A percentile compares a stretch with the other conserved stretches of the same genome.
phyloP scores from a whole-genome alignment of 1,140 invertebrate genomes.

The Steinernema khuongi region DNA sequence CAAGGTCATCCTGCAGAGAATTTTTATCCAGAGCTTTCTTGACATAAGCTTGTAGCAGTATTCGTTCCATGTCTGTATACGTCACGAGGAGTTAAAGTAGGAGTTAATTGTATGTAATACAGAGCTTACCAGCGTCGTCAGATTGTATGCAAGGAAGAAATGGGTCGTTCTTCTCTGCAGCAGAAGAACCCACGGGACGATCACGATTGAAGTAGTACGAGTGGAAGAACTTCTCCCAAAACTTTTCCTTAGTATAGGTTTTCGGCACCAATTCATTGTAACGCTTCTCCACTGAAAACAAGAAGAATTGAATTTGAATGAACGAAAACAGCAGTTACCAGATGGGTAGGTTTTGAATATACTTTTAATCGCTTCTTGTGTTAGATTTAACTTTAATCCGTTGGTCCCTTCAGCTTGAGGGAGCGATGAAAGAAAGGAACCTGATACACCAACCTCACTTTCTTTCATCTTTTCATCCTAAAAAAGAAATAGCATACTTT shows the following conservation, averaged over 20 bases:
- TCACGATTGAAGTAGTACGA: slow-evolving; percentile 7
- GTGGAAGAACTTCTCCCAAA: slow-evolving; percentile 4
- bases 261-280: background rate
- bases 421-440: background rate
- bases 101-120: no score
- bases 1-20: background rate
- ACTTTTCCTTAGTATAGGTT: background rate
- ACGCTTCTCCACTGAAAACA: background rate
- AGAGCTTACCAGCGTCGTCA: background rate
- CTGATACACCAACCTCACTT: background rate
- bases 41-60: background rate
- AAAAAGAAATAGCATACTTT: background rate
- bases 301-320: background rate
- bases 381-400: background rate
- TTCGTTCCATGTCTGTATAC: background rate
- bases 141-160: background rate
- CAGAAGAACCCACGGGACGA: background rate
- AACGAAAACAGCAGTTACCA: background rate
- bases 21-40: background rate
- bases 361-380: background rate
- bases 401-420: background rate
- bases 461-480: background rate
- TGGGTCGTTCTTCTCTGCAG: background rate
- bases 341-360: background rate
- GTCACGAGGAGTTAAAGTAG: background rate